Evolutionary conservation across 2,113 vertebrate genomes (phyloP), one percentile per base, ranked within the genome.

Genomic region (Neotoma lepida): DNA sequence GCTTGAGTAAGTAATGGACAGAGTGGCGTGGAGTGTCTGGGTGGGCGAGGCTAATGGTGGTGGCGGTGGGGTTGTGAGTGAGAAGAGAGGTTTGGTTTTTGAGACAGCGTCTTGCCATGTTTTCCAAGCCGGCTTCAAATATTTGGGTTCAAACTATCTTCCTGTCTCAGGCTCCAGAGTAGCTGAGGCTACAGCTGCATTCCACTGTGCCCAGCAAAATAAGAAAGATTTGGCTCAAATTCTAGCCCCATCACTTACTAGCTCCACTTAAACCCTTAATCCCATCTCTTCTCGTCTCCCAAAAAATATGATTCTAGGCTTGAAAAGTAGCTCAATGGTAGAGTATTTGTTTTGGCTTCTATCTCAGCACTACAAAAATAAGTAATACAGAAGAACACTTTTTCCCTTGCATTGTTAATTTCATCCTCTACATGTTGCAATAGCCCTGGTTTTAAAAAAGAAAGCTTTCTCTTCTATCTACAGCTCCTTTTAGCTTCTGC

Each of bases 151-250:
- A 22, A 35, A 35, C 20, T n/a, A 81, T 20, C 14, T 10, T 88
- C 9, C 35, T 73, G 33, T 28, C 54, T 61, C 33, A 51, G 64
- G 26, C 35, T 73, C 54, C 22, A 8, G n/a, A 26, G 56, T 81
- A 73, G 17, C 35, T 82, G 66, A 44, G 35, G 35, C 77, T 54
- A 51, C 22, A 2, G 33, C 15, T 58, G 22, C 64, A 51, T 35
- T n/a, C 20, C 66, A 64, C 2, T 82, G 66, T 54, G 14, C 9
- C n/a, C 28, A 49, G 56, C 3, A 82, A 58, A 93, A 33, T 90
- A 86, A 64, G 63, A 26, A 86, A 76, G 7, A 82, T 84, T 41
- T 51, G 90, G 33, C 93, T 92, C 46, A 63, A 33, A 92, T 89
- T 58, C 28, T 86, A 68, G 13, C 18, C 86, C 51, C 20, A 85